Evolutionary conservation across 1,140 invertebrate species (phyloP), one percentile per base, ranked within the genome.

Genomic region (Drosophila hydei): DNA sequence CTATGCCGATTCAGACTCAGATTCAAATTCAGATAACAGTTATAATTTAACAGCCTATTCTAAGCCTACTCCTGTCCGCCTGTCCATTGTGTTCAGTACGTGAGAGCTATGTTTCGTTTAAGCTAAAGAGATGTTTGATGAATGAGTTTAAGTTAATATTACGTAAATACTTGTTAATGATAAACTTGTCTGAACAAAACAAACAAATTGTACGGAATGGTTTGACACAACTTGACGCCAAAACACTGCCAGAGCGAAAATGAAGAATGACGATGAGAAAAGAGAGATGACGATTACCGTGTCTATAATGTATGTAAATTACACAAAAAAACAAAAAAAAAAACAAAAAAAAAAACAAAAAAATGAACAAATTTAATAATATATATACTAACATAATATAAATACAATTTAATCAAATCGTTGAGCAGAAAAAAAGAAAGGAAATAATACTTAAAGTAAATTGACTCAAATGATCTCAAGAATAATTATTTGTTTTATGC

Each of bases 211-310:
- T 80, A 84, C 59, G 79, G 89, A 84, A 77, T 87, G 89, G 89
- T 90, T 89, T 91, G 89, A 91, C 89, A 91, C 89, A 90, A 91
- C 89, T 90, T 88, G 83, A 89, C 85, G 89, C 89, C 89, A 91
- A 90, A 84, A 91, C 89, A 91, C 89, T 91, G 89, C 89, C 89
- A 91, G 85, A 91, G 76, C 81, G 87, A 33, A 33, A 33, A 23
- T 80, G 71, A 77, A 67, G 51, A 72, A 59, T 45, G 70, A 88
- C 47, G 42, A 19, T 45, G 16, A 21, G 2, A 16, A 11, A 16
- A 16, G 30, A 27, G 30, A 27, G 58, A 73, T 8, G 47, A 59
- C 36, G 77, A 79, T 55, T 64, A 60, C 61, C 60, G 72, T 76
- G 75, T 75, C 68, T 76, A 77, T 75, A 81, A 84, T 75, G 63